Base-by-base conservation (phyloP, 2,888 invertebrate genomes). In the Scaptomyza caliginosa region DNA sequence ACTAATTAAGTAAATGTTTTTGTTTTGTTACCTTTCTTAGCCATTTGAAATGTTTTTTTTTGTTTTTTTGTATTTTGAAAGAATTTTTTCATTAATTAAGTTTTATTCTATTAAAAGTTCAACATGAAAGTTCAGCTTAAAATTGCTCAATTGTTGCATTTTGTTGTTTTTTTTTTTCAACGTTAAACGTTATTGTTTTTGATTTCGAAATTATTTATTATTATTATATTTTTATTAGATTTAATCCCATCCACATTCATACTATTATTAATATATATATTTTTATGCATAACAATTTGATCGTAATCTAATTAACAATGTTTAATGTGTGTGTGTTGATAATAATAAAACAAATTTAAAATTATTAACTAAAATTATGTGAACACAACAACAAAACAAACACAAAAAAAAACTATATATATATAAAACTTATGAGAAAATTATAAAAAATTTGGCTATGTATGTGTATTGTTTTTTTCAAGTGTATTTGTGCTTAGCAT, bases 1-100 rank as follows among this genome's bases (percentile, higher is more conserved):
- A 83, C 69, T 86, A 84, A 78, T 85, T 81, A 81, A 82, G 80
- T 85, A 85, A 87, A 86, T 78, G 76, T 77, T 79, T 69, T 19
- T 74, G 45, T 16, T 16, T 28, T 72, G 68, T 74, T 64, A 49
- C 50, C 46, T 51, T 65, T 63, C 54, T 66, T 69, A 65, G 49
- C 69, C 71, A 73, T 62, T 73, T n/a, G n/a, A n/a, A n/a, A n/a
- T n/a, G n/a, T n/a, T 67, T 55, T 21, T 19, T 34, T 55, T 63
- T 72, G 59, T 59, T n/a, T 10, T 32, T 62, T 19, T 24, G 26
- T 3, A 4, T 57, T 51, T 55, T 43, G 17, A 30, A n/a, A n/a
- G n/a, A n/a, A n/a, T n/a, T 55, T 70, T 64, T 62, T 48, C 54
- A 57, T 80, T 80, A 60, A 50, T 74, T 74, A 59, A 21, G 59